A percentile compares a stretch with the other conserved stretches of the same genome.
phyloP scores from a whole-genome alignment of 1,140 invertebrate genomes.

The Lasioglossum albipes region DNA sequence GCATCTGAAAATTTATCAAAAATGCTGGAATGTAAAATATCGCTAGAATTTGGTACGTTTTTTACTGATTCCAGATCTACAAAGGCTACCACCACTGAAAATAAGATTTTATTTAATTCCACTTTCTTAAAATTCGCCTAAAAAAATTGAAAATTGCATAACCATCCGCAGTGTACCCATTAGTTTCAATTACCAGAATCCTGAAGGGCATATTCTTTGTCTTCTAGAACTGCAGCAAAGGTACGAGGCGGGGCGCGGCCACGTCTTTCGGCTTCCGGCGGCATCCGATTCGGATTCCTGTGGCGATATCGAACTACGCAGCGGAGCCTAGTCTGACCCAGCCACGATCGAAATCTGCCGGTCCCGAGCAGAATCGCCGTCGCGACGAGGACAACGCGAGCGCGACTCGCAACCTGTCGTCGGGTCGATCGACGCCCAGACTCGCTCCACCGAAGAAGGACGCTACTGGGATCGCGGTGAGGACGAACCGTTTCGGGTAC shows the following conservation, averaged over 20 bases:
- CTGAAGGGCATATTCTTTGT: background rate
- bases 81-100: no score
- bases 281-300: conserved; percentile 80
- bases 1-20: no score
- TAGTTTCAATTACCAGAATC: background rate
- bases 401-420: conserved; percentile 69
- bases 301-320: conserved; percentile 68
- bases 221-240: conserved; percentile 76
- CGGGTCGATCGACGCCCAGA: conserved; percentile 79
- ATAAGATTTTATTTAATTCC: no score
- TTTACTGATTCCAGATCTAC: no score
- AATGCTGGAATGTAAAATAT: no score
- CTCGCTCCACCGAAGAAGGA: conserved; percentile 81
- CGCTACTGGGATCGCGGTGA: conserved; percentile 71
- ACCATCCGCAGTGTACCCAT: no score
- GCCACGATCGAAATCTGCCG: conserved; percentile 76
- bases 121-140: no score
- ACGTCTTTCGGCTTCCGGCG: conserved; percentile 86
- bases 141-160: no score
- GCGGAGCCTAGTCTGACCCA: conserved; percentile 65
- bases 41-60: no score
- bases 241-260: conserved; percentile 82
- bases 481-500: conserved; percentile 81
- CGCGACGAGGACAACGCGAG: conserved; percentile 58
- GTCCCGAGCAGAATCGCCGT: conserved; percentile 72